These are phyloP conservation scores for Eudyptes chrysolophus DNA, from an alignment of 2,113 vertebrate species.

Conservation along the genomic window DNA sequence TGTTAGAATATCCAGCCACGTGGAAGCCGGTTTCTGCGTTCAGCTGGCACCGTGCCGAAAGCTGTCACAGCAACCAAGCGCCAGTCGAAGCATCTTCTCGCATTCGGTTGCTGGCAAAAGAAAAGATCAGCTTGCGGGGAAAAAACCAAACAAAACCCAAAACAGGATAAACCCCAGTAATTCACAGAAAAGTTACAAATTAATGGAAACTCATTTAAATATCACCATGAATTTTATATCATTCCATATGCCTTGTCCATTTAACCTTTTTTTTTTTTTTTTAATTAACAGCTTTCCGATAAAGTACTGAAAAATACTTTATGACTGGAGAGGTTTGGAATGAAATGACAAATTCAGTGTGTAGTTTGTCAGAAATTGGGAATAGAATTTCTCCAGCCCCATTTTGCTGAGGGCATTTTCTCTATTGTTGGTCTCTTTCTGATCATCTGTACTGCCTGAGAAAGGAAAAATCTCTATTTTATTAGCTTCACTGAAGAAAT, in stretches of 20 bases:
- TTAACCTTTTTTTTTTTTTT: neutral
- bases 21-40: neutral
- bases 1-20: neutral
- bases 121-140: neutral
- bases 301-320: neutral
- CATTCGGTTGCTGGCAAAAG: neutral
- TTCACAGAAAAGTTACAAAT: neutral
- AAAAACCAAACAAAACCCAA: fast-evolving
- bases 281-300: neutral
- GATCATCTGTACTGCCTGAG: neutral
- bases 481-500: neutral
- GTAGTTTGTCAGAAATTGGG: neutral
- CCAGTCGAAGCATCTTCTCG: neutral
- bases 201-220: neutral
- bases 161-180: neutral
- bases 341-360: neutral
- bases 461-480: neutral
- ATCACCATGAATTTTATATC: neutral
- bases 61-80: neutral
- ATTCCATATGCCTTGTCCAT: neutral
- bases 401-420: neutral
- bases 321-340: neutral
- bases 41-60: neutral
- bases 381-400: neutral
- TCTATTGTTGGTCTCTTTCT: neutral